Conservation (phyloP, 2,888 invertebrate genomes). For the Laspeyria flexula region DNA sequence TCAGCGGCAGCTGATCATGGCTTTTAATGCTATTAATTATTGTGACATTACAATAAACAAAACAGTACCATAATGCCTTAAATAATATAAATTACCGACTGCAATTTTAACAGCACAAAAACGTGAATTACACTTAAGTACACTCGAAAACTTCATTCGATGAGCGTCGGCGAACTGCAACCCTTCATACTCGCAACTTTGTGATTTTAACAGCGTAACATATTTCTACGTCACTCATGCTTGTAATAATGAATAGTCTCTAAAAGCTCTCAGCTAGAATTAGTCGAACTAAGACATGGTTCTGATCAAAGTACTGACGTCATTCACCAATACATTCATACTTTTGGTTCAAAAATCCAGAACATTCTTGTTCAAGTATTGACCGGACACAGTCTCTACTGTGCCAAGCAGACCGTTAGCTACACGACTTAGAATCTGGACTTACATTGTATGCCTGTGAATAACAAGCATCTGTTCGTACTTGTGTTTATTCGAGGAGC, state of each 20-base stretch:
- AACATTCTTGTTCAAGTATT: background rate
- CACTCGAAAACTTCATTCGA: slow-evolving; percentile 16
- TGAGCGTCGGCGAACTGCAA: slow-evolving; percentile 13
- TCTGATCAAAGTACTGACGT: background rate
- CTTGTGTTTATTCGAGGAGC: slow-evolving; percentile 16
- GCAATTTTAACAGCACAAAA: background rate
- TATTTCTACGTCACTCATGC: slow-evolving; percentile 24
- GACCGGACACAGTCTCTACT: background rate
- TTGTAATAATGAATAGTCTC: slow-evolving; percentile 21
- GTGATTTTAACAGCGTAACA: slow-evolving; percentile 15
- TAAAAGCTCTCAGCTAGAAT: background rate
- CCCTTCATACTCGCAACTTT: slow-evolving; percentile 16
- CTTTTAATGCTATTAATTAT: no score
- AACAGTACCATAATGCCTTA: no score
- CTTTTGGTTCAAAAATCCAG: background rate
- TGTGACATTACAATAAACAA: no score
- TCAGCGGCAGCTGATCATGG: no score
- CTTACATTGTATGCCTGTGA: background rate
- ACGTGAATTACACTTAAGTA: no score
- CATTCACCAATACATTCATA: background rate
- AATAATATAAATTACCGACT: no score
- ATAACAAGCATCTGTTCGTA: slow-evolving; percentile 17
- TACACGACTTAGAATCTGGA: background rate
- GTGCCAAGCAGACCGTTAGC: background rate
- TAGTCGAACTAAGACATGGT: background rate